Evolutionary conservation across 2,797 vertebrate species (phyloP), one percentile per base, ranked within the genome.

Genomic region (Rousettus madagascariensis): DNA sequence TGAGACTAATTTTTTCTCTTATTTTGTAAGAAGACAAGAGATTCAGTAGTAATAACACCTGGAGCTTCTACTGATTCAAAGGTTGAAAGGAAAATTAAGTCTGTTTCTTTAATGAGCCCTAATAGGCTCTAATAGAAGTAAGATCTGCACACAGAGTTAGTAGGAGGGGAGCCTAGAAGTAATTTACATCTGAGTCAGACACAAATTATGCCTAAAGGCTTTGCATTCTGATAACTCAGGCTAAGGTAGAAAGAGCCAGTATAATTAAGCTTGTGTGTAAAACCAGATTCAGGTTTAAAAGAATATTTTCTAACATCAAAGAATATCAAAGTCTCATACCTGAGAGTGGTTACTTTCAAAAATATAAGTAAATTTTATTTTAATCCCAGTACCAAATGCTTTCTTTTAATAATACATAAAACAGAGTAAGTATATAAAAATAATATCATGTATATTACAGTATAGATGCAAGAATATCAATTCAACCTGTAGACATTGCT

Each of bases 41-140:
- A 78, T 30, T 86, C 66, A 41, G 12, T 38, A 51, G 9, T 63
- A 95, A 51, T 68, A 79, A 86, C 80, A 95, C 33, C 65, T 90
- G 49, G 69, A 87, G 26, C 17, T 53, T 91, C 43, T 65, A 66
- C 53, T 55, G 85, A 87, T 71, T 92, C 17, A 33, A 41, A 51
- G 28, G 2, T 51, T 90, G 53, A 90, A 95, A 96, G 22, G 55
- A 90, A 96, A 92, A 94, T 87, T 92, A 84, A 87, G 24, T 66
- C 53, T 92, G 69, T 79, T 75, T 94, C 59, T 94, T 77, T 84
- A 92, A 71, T 90, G 94, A 92, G 46, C 19, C 41, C n/a, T 94
- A 95, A 94, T 78, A 92, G 63, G 33, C 86, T 92, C 51, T 92
- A 77, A 87, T 59, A 78, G 36, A 65, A 80, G 9, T 75, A 55